Percentiles rank a stretch among this genome's conserved stretches.
Conservation (phyloP, 1,140 invertebrate species). For the Drosophila sp. region DNA sequence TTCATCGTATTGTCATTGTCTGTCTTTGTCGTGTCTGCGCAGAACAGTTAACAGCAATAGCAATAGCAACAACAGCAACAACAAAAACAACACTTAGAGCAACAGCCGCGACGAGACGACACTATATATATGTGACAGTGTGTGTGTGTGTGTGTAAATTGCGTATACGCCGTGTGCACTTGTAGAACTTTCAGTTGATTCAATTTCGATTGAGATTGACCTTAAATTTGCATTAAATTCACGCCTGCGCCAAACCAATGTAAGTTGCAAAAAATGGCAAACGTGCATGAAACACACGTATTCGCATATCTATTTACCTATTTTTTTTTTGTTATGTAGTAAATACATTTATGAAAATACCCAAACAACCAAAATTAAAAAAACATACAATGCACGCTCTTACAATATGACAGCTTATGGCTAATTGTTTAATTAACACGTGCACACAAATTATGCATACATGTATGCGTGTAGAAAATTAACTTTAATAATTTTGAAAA, state of each 20-base stretch:
- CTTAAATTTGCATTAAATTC: conserved; percentile 14
- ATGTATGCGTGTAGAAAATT: conserved; percentile 32
- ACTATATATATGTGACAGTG: neutral
- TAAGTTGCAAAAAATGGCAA: conserved; percentile 54
- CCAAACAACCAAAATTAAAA: conserved; percentile 29
- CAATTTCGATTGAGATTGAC: conserved; percentile 24
- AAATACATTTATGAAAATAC: conserved; percentile 24
- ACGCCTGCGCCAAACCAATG: conserved; percentile 30
- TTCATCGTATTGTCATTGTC: conserved; percentile 13
- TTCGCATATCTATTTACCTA: conserved; percentile 2
- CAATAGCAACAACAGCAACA: conserved; percentile 14
- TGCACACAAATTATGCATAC: conserved; percentile 61
- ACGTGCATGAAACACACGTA: conserved; percentile 32
- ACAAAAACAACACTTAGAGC: neutral
- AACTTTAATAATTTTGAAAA: conserved; percentile 37
- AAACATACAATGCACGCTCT: conserved; percentile 42
- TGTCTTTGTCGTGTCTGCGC: conserved; percentile 35
- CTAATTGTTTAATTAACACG: conserved; percentile 72
- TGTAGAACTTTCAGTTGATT: conserved; percentile 31
- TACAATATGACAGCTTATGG: conserved; percentile 42
- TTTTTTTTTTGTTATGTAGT: neutral
- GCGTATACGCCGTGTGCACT: conserved; percentile 50
- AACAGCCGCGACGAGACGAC: conserved; percentile 11
- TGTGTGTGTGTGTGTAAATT: conserved; percentile 26
- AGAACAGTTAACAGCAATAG: conserved; percentile 29